Conservation (phyloP, 2,797 vertebrate genomes). For the Arctocebus calabarensis region DNA sequence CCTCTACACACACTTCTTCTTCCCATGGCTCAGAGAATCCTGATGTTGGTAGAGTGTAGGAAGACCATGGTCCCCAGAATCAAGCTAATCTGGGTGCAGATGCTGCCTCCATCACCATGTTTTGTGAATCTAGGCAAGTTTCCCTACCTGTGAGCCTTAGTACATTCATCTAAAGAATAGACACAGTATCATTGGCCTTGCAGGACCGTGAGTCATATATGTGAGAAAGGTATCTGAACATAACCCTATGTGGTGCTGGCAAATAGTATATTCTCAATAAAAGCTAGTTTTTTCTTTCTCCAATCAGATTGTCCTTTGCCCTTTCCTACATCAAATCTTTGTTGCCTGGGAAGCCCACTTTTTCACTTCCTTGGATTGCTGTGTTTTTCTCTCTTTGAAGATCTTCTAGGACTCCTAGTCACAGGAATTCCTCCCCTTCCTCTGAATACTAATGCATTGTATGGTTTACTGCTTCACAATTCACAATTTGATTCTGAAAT, state of each 20-base stretch:
- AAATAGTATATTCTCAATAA: neutral
- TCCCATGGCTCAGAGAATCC: neutral
- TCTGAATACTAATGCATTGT: neutral
- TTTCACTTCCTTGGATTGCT: neutral
- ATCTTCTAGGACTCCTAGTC: neutral
- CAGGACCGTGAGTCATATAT: neutral
- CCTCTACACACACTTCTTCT: neutral
- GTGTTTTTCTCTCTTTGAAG: neutral
- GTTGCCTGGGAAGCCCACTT: neutral
- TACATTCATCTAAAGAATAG: neutral
- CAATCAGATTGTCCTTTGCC: neutral
- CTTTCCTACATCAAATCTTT: neutral
- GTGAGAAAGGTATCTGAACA: neutral
- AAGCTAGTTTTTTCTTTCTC: neutral
- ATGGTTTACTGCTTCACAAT: neutral
- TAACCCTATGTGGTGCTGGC: too few relatives aligned
- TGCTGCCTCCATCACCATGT: rapidly evolving
- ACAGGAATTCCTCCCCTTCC: neutral
- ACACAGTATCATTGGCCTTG: neutral
- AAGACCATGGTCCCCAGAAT: neutral
- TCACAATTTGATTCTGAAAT: neutral
- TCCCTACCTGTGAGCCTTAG: neutral
- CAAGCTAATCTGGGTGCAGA: neutral
- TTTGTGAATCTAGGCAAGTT: neutral
- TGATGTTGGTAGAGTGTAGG: rapidly evolving